phyloP scores from a whole-genome alignment of 2,797 vertebrate genomes.

The Neosilurus mollespiculum region DNA sequence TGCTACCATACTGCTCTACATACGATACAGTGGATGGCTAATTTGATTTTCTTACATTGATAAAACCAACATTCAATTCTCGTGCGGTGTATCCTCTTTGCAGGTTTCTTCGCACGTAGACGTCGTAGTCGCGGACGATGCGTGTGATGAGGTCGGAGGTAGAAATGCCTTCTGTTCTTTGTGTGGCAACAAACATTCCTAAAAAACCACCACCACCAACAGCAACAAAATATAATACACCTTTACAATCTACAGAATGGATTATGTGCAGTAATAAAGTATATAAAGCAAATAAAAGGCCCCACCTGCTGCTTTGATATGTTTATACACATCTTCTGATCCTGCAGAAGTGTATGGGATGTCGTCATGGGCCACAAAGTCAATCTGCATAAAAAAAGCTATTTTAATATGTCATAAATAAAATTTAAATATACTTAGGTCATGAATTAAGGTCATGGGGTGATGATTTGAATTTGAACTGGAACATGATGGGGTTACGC shows the following conservation, averaged over 20 bases:
- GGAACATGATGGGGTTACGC: not conserved
- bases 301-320: slow-evolving; percentile 96
- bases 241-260: not conserved
- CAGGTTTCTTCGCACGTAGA: slow-evolving; percentile 92
- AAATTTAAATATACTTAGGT: too few relatives aligned
- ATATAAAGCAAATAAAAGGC: not conserved
- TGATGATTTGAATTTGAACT: not conserved
- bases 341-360: slow-evolving; percentile 97
- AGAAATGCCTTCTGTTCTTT: slow-evolving; percentile 97
- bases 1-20: not conserved
- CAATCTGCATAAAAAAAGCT: slow-evolving; percentile 77
- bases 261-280: not conserved
- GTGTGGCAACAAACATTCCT: slow-evolving; percentile 97
- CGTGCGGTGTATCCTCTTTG: slow-evolving; percentile 95
- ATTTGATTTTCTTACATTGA: slow-evolving; percentile 79
- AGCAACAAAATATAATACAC: not conserved
- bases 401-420: too few relatives aligned
- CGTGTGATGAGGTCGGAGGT: slow-evolving; percentile 98
- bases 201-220: slow-evolving; percentile 37
- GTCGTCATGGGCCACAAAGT: slow-evolving; percentile 98
- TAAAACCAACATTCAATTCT: slow-evolving; percentile 95
- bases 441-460: not conserved
- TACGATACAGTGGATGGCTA: not conserved
- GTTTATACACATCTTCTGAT: slow-evolving; percentile 95
- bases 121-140: slow-evolving; percentile 93